Evolutionary conservation across 2,888 invertebrate species (phyloP), one percentile per base, ranked within the genome.

Genomic region (Machimus rusticus): DNA sequence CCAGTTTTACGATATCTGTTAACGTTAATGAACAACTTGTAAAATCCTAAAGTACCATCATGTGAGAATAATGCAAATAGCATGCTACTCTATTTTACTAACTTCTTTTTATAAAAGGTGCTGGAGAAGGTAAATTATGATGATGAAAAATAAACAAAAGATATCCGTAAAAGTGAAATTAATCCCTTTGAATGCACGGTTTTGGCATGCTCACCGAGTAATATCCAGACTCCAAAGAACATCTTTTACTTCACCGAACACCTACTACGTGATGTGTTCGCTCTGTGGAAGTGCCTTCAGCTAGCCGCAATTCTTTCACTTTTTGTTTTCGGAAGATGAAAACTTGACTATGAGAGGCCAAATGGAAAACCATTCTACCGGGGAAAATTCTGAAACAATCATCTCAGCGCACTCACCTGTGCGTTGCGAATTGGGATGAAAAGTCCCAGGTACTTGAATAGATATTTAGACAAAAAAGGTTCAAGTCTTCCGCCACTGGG

Each of bases 301-400:
- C 55, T 66, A 66, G 66, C 51, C 51, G 28, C 66, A 28, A 19
- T 23, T 66, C 14, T 19, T 51, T 51, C 6, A n/a, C 51, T 51
- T n/a, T 51, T 51, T 51, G n/a, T 28, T 66, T 66, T 66, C 8
- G 28, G 28, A 66, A 66, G 66, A 66, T 66, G 28, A 66, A 66
- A 66, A 66, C 66, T 66, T 66, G 66, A 66, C 66, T 66, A 66
- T 66, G 66, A 66, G 66, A 66, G 66, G 66, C 66, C 19, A 66
- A 66, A 66, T 66, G 28, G 66, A 66, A 78, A 78, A 46, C 78
- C 78, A 78, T 78, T 78, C 78, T 78, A 39, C 23, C 78, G 78
- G 78, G 78, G 39, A 78, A 78, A 78, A 78, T 78, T 43, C 78
- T 43, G 43, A 78, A 78, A 46, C 78, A 78, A 78, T 78, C 43